Base-by-base conservation (phyloP, 2,113 vertebrate genomes). In the Caranx ignobilis region DNA sequence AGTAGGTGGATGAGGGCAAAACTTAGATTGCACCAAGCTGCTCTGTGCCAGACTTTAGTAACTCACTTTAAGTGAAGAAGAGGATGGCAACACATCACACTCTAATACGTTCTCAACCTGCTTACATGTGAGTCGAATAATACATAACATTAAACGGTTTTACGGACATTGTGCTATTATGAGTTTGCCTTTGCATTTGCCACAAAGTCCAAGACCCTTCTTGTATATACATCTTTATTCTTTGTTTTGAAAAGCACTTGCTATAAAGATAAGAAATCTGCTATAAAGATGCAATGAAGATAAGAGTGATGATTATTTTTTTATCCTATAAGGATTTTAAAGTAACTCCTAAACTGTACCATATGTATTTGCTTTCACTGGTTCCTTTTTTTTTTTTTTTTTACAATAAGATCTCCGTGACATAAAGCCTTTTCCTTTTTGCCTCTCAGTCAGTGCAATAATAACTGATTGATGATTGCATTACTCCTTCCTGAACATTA, bases 381-480 rank as follows among this genome's bases (percentile, higher is more conserved):
- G 43, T 57, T 15, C 15, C 15, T 37, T 18, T 39, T 8, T 9
- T 15, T n/a, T 60, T 37, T 18, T 39, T 8, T 9, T 15, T n/a
- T 60, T 4, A 16, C 3, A 13, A 43, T 34, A 7, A 52, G 59
- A 52, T n/a, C 7, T 63, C 6, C 55, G 16, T 26, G 4, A 63
- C 19, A 43, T 43, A 11, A 63, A 43, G 26, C 52, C 48, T 55
- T 26, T 55, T 55, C 4, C 8, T 11, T 60, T 60, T 35, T 60
- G 32, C 57, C 15, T 35, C 31, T 52, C 6, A 63, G 6, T 52
- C 55, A 62, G 41, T 18, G 43, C 31, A 13, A 21, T 34, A 56
- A 59, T 43, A 32, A 75, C 15, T 56, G 55, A 63, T 31, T 67
- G 48, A 39, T 77, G 37, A 77, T 18, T 69, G 12, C 21, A 55